Base-by-base conservation (phyloP, 2,888 invertebrate genomes). In the Stenoptilia bipunctidactyla region DNA sequence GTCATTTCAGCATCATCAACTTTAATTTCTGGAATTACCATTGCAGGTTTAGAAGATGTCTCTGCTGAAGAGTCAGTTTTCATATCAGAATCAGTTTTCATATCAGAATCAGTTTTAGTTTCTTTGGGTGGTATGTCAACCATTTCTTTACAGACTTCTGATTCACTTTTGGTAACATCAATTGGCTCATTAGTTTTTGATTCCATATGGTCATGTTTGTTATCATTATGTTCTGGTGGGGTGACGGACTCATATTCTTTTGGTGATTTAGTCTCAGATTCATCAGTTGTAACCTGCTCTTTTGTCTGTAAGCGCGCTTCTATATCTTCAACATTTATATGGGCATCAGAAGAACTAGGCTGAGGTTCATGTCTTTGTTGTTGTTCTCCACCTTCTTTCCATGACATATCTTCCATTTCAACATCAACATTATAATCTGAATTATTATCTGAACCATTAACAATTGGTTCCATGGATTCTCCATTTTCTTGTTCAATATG, bases 401-500 rank as follows among this genome's bases (percentile, higher is more conserved):
- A 82, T 13, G 84, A 71, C 66, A 80, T 71, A 45, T 84, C 85
- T 56, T 85, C 85, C 83, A 83, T 84, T 58, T 85, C 85, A 58
- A 80, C 84, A 58, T 73, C 88, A 54, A 67, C 86, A 71, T 82
- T 83, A 45, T 83, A 84, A 39, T 85, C 85, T 0, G 83, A 83
- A 54, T 76, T 84, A 44, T 76, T 77, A 46, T 88, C 88, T 5
- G 88, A 79, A 8, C 88, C 88, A 55, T 88, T 88, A 1, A 88
- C 83, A 45, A 88, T 73, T 27, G 86, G 83, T 49, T 88, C 85
- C 41, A 86, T 72, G 5, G 87, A 85, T 47, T 91, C 90, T 0
- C 89, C 89, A 65, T 90, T 90, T 61, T 90, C 88, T 10, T 88
- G 85, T 46, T 89, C 90, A 10, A 87, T 74, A 15, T 68, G 80